Percentiles rank a stretch among this genome's conserved stretches.
phyloP scores from a whole-genome alignment of 2,113 vertebrate species.

The Xiphophorus hellerii region DNA sequence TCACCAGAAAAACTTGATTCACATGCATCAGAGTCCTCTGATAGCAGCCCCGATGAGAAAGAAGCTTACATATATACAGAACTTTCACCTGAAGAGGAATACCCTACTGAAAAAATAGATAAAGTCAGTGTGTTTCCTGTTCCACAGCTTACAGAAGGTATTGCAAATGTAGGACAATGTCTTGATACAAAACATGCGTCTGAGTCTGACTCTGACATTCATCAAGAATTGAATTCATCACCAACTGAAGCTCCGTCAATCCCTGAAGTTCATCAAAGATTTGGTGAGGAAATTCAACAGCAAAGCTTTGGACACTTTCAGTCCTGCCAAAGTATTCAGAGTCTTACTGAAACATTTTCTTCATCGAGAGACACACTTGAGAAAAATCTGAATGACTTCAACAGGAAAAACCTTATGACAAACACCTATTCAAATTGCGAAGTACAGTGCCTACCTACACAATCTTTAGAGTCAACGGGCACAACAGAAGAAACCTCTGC shows the following conservation, averaged over 20 bases:
- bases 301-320: slow-evolving; percentile 5
- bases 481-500: slow-evolving; percentile 17
- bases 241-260: neutral
- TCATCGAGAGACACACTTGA: slow-evolving; percentile 15
- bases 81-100: slow-evolving; percentile 26
- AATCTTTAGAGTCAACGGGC: slow-evolving; percentile 6
- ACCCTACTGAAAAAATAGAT: slow-evolving; percentile 10
- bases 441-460: neutral
- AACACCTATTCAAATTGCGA: slow-evolving; percentile 13
- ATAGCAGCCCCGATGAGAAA: slow-evolving; percentile 23
- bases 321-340: slow-evolving; percentile 3
- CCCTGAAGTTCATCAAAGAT: slow-evolving; percentile 27
- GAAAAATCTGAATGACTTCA: neutral
- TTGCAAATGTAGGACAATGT: slow-evolving; percentile 1
- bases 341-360: slow-evolving; percentile 22
- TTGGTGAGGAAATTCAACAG: slow-evolving; percentile 15
- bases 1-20: slow-evolving; percentile 25
- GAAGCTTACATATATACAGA: slow-evolving; percentile 36
- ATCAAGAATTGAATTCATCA: neutral
- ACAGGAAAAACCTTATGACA: slow-evolving; percentile 25
- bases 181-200: slow-evolving; percentile 40
- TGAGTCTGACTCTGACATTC: slow-evolving; percentile 22
- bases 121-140: slow-evolving; percentile 1
- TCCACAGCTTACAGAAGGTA: slow-evolving; percentile 14
- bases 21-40: slow-evolving; percentile 24